Percentiles rank a stretch among this genome's conserved stretches.
These are phyloP conservation scores for Astreopora myriophthalma DNA, from an alignment of 64 coral and sea anemone genomes.

Conservation along the genomic window DNA sequence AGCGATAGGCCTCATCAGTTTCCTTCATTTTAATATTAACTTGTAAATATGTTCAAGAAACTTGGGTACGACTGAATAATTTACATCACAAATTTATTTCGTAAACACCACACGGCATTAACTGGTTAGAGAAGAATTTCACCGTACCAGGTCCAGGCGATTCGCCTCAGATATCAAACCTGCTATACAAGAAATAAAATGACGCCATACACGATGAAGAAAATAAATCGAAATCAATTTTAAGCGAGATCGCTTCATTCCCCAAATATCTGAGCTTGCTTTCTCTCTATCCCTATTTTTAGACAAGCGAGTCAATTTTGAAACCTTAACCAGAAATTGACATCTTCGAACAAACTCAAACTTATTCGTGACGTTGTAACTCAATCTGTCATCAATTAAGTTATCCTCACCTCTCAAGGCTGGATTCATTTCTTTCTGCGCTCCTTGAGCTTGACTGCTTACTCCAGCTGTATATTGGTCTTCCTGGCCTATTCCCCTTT, in stretches of 20 bases:
- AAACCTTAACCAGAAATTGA: not conserved
- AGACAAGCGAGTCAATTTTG: not conserved
- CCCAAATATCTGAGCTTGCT: not conserved
- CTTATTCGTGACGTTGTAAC: not conserved
- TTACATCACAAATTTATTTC: not conserved
- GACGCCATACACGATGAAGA: constrained; percentile 9
- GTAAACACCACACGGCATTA: not conserved
- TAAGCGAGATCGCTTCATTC: not conserved
- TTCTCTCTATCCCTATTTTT: not conserved
- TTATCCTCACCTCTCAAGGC: constrained; percentile 21
- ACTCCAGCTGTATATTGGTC: not conserved
- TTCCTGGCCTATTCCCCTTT: not conserved
- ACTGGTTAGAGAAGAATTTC: not conserved
- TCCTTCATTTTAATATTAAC: too few species aligned
- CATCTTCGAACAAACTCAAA: not conserved
- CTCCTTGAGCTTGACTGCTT: constrained; percentile 2
- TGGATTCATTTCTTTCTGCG: constrained; percentile 27
- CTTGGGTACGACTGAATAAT: not conserved
- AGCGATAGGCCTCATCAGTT: not conserved
- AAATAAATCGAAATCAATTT: constrained; percentile 5
- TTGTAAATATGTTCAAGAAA: not conserved
- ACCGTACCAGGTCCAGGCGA: not conserved
- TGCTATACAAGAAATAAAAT: constrained; percentile 1
- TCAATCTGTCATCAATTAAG: constrained; percentile 34
- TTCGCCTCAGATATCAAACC: not conserved